Evolutionary conservation across 2,113 vertebrate species (phyloP), one percentile per base, ranked within the genome.

Genomic region (Puma concolor): DNA sequence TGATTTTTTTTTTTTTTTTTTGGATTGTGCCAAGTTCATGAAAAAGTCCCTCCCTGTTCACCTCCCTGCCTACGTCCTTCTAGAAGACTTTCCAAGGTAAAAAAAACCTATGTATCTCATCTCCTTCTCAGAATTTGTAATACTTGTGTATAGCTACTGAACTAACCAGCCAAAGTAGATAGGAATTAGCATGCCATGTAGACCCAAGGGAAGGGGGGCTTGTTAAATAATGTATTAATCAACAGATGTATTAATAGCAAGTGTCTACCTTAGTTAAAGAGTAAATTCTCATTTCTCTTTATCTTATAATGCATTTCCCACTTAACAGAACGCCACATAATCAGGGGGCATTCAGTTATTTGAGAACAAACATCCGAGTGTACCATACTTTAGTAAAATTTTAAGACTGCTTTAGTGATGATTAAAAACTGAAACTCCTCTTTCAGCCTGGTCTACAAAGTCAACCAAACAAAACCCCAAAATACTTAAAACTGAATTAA

Each of bases 1-100:
- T 69, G 2, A 23, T 72, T 71, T 86, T 88, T 76, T 87, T 66
- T 76, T 36, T 36, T 57, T 50, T 31, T n/a, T 38, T 41, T 16
- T 50, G 57, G 64, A n/a, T 54, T 44, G 15, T 44, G 77, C 21
- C 54, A 72, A 48, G 76, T 54, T 93, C 13, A 64, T 41, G 38
- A 33, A 36, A 50, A 77, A 93, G 36, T 85, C 54, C 69, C 50
- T 36, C 85, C 57, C 19, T 76, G 36, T 67, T 92, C 31, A 93
- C 15, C 27, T 91, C 63, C 4, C 29, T 88, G 48, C 38, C 33
- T 69, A 86, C 50, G 15, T 91, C 63, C 23, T 96, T 83, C 23
- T 33, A 71, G 17, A 96, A 85, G 63, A 66, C n/a, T 41, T 80
- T 63, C n/a, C 38, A 88, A 93, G 81, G 69, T 64, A 97, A 66